phyloP scores from a whole-genome alignment of 2,888 invertebrate genomes.

The Polia nebulosa region DNA sequence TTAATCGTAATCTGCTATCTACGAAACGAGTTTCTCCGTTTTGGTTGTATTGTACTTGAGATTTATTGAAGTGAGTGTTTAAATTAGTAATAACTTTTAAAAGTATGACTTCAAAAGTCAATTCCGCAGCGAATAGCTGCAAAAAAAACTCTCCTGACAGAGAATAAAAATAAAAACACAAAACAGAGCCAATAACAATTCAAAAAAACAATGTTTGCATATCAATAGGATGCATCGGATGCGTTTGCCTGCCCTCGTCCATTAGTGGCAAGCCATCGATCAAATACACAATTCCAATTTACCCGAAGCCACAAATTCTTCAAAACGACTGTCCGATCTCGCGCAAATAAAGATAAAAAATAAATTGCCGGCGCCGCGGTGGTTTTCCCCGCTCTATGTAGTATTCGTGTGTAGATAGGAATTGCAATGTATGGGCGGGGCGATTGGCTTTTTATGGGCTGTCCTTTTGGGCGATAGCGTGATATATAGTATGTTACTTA shows the following conservation, averaged over 20 bases:
- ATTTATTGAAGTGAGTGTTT: constrained; percentile 12
- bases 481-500: constrained; percentile 25
- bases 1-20: constrained; percentile 52
- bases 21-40: constrained; percentile 25
- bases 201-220: constrained; percentile 76
- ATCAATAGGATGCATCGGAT: constrained; percentile 80
- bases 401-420: constrained; percentile 56
- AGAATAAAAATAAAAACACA: constrained; percentile 51
- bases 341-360: constrained; percentile 82
- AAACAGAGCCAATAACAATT: constrained; percentile 64
- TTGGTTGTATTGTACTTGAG: constrained; percentile 1
- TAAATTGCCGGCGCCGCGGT: constrained; percentile 67
- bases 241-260: constrained; percentile 74
- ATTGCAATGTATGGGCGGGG: constrained; percentile 49
- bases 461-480: constrained; percentile 57
- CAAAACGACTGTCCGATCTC: constrained; percentile 82
- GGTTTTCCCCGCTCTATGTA: constrained; percentile 68
- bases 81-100: constrained; percentile 15
- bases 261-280: constrained; percentile 85
- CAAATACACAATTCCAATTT: constrained; percentile 88
- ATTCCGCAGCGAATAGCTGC: constrained; percentile 31
- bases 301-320: constrained; percentile 89
- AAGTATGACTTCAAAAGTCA: constrained; percentile 29
- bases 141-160: constrained; percentile 46
- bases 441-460: constrained; percentile 55